Evolutionary conservation across 2,797 vertebrate species (phyloP).

Genomic region (Tokudaia tokunoshimensis): DNA sequence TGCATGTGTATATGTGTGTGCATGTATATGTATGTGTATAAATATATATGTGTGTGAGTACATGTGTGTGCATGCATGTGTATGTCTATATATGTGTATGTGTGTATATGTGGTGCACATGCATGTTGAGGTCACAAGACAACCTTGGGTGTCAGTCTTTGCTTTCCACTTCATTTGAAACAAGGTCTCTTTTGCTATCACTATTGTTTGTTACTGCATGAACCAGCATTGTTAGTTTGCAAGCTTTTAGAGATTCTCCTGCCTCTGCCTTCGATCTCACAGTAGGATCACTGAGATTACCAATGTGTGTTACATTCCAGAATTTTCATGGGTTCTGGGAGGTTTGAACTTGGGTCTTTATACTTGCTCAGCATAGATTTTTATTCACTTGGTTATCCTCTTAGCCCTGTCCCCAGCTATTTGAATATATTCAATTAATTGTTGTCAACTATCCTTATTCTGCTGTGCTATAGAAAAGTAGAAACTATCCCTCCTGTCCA

Average conservation of each 20-base stretch:
- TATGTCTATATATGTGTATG: rapidly evolving
- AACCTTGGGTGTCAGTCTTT: background rate
- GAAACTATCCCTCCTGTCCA: background rate
- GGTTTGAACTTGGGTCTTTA: background rate
- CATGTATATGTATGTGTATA: background rate
- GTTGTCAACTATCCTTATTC: too few relatives aligned
- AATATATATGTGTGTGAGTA: too few relatives aligned
- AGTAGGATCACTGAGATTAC: background rate
- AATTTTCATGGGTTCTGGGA: background rate
- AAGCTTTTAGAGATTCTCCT: background rate
- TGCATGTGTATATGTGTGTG: background rate
- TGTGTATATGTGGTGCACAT: background rate
- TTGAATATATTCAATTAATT: background rate
- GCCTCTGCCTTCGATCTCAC: background rate
- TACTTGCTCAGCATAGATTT: background rate
- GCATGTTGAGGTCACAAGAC: background rate
- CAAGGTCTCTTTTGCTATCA: background rate
- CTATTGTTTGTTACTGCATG: background rate
- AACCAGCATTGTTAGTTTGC: background rate
- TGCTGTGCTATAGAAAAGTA: background rate
- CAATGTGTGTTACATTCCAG: too few relatives aligned
- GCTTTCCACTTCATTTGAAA: background rate
- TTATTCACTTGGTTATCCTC: background rate
- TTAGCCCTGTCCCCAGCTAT: background rate
- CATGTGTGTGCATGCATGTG: background rate